Base-by-base conservation (phyloP, 2,113 vertebrate genomes). In the Phaethon lepturus region DNA sequence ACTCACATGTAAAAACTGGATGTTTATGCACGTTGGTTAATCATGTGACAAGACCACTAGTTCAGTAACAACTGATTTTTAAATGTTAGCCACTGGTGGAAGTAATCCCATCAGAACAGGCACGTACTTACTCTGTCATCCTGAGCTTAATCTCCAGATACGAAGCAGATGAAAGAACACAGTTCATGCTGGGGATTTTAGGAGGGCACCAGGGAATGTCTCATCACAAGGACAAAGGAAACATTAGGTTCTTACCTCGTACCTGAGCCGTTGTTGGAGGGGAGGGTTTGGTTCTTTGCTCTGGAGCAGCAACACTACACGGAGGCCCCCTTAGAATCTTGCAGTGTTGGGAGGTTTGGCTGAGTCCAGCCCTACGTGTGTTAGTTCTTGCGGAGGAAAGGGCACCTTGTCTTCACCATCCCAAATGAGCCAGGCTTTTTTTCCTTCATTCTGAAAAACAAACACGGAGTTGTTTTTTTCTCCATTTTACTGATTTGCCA, bases 401-500 rank as follows among this genome's bases (percentile, higher is more conserved):
- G 24, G 26, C 17, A 25, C 20, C 15, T 60, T 64, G 64, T 75
- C 56, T 84, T 95, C 44, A 49, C n/a, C 29, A 20, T 88, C 56
- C 52, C 59, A n/a, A 73, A 96, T 62, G 35, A 94, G 55, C 35
- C 52, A 53, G 81, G 38, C 13, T 19, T 90, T 86, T 83, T 15
- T 75, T 25, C 40, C 45, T 96, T 93, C 15, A 19, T 85, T 85
- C 28, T 95, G 56, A 56, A 94, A 96, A 92, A 78, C 45, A 78
- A 64, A 84, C 40, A 52, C 24, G 35, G 69, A 67, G 49, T 75
- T 82, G 33, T 15, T 31, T 94, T 62, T 60, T 29, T 31, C 53
- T 78, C 42, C 44, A 5, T 79, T 71, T 59, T 20, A 64, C 7
- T 42, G 42, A 40, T 88, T 74, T 92, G 47, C 85, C 74, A 89